Evolutionary conservation across 1,140 invertebrate genomes (phyloP), one percentile per base, ranked within the genome.

Genomic region (Trichonephila clavipes): DNA sequence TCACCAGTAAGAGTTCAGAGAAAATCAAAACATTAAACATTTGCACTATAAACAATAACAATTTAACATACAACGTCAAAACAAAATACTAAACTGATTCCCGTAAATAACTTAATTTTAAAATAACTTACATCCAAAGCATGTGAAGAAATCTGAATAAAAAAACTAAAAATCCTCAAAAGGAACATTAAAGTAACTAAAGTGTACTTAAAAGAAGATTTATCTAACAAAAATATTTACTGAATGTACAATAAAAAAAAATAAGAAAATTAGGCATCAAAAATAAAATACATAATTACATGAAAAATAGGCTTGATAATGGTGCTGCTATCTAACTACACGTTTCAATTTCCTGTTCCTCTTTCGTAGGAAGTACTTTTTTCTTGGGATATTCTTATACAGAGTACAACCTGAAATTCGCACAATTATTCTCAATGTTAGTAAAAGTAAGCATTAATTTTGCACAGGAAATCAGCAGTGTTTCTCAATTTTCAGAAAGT

Each of bases 281-380:
- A 85, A 40, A 92, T 44, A 92, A 92, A 85, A 85, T 85, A n/a
- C 34, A 92, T 92, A 92, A 92, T 92, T 92, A 92, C 90, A 92
- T 92, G 90, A 61, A 66, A 92, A 92, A 44, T 51, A 85, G 28
- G 72, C 28, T 16, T 24, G 62, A 28, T 44, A 81, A 85, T 92
- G 77, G 82, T 72, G 40, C 64, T 86, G 82, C 91, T 87, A 92
- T 34, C 88, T 89, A 89, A 89, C 40, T 90, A 92, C 24, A 92
- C 77, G 59, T 87, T 92, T 92, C 64, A 64, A 66, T 64, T 85
- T 92, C 58, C 59, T 87, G 82, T 59, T 72, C 91, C 91, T 59
- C 28, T 92, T 92, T 92, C 91, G 28, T 92, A 92, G 87, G 91
- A 92, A 92, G 91, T 92, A 92, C 62, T 85, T 92, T 92, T 87